These are phyloP conservation scores for Camelus bactrianus DNA, from an alignment of 2,113 vertebrate genomes.

Conservation along the genomic window DNA sequence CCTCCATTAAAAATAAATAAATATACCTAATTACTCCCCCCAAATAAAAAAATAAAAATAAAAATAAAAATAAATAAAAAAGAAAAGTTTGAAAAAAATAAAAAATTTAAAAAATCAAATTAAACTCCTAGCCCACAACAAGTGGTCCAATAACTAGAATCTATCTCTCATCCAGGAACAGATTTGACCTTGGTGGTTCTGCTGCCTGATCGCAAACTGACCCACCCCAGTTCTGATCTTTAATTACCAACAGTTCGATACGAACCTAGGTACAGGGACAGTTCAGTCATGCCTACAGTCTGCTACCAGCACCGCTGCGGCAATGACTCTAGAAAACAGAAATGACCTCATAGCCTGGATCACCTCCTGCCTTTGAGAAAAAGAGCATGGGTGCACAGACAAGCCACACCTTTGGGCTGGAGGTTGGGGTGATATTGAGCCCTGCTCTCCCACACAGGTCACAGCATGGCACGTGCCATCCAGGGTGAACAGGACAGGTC, in stretches of 20 bases:
- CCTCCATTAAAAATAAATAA: too few relatives aligned
- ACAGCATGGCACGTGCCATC: not conserved
- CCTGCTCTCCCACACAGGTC: not conserved
- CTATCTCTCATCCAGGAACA: slow-evolving; percentile 45
- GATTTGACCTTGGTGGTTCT: slow-evolving; percentile 65
- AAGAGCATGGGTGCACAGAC: not conserved
- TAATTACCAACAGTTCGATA: slow-evolving; percentile 68
- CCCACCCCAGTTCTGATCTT: slow-evolving; percentile 45
- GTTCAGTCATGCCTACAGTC: slow-evolving; percentile 39
- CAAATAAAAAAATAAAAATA: too few relatives aligned
- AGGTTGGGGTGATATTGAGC: not conserved
- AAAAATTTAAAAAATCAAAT: not conserved
- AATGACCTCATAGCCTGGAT: not conserved
- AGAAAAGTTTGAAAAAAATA: too few relatives aligned
- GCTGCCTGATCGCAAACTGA: slow-evolving; percentile 66
- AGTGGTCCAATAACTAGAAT: slow-evolving; percentile 64
- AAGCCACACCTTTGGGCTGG: not conserved
- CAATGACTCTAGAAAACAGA: not conserved
- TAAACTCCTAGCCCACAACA: slow-evolving; percentile 55
- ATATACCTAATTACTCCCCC: too few relatives aligned
- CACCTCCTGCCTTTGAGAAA: not conserved
- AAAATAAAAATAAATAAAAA: too few relatives aligned
- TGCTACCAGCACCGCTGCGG: not conserved
- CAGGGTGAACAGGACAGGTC: not conserved
- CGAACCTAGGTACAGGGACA: not conserved